Conservation (phyloP, 1,140 invertebrate species). For the Penaeus vannamei region DNA sequence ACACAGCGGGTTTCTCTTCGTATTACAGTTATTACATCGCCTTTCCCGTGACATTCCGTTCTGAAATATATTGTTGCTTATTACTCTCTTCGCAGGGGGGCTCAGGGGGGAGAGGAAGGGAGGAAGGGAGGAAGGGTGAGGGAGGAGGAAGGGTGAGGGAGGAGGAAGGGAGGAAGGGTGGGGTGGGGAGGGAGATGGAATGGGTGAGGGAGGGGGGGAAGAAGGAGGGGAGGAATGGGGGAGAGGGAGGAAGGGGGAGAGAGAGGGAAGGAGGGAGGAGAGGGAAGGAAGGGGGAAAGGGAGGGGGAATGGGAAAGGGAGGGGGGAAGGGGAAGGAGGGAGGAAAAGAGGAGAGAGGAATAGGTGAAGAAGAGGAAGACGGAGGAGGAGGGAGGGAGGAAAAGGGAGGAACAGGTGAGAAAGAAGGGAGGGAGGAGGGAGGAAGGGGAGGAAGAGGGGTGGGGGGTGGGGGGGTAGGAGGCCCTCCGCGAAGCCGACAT, state of each 20-base stretch:
- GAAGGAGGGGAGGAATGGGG: neutral
- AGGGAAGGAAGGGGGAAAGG: neutral
- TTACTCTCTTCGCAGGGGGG: no score
- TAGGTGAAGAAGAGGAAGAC: neutral
- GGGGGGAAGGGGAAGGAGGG: neutral
- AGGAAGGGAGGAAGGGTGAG: neutral
- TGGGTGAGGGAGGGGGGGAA: neutral
- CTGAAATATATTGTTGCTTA: no score
- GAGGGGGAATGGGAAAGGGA: neutral
- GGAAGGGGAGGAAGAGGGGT: neutral
- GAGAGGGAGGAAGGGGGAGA: neutral
- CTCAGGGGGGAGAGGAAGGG: no score
- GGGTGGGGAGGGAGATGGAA: neutral
- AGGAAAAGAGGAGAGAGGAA: no score
- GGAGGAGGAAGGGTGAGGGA: neutral
- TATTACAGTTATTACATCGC: no score
- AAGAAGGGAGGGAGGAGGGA: neutral
- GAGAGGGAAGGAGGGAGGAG: neutral
- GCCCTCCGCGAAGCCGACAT: no score
- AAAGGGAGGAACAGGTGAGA: neutral
- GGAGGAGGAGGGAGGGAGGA: no score
- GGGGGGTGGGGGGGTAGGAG: neutral
- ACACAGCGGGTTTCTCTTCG: no score
- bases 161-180: neutral
- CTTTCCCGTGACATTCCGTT: no score